Base-by-base conservation (phyloP, 2,888 invertebrate genomes). In the Lasioglossum leucozonium region DNA sequence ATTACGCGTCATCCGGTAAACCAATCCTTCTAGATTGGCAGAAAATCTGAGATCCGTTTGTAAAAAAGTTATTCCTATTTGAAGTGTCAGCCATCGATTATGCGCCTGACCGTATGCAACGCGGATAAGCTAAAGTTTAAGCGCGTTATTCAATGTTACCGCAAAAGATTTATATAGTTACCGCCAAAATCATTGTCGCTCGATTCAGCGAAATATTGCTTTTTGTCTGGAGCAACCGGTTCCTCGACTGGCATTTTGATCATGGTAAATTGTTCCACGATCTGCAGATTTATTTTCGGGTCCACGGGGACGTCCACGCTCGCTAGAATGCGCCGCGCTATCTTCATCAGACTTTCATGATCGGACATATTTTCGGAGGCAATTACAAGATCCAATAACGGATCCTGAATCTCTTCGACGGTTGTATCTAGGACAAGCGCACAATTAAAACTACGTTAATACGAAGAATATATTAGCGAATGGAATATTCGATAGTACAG, bases 131-230 rank as follows among this genome's bases (percentile, higher is more conserved):
- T 1, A 6, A 47, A n/a, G n/a, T n/a, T n/a, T 18, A 16, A 47
- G 18, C 16, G 18, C 18, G 18, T 47, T 47, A 47, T 47, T 18
- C 4, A 18, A 18, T 18, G 18, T n/a, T n/a, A n/a, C 47, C 2
- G 18, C 3, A 51, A 2, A 22, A 22, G 22, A 0, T 22, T 22
- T n/a, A 51, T n/a, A 51, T 34, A 8, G 10, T 88, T 85, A 94
- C 95, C 92, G 44, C 91, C 91, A 72, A 94, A 88, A 73, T 94
- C 95, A 81, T 93, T 93, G 85, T 95, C 94, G 79, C 94, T 95
- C 76, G 94, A 94, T 82, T 94, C 94, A 22, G 91, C 89, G 65
- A 94, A 91, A 84, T 93, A 93, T 83, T 91, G 93, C 71, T 93
- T 93, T 74, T 89, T 92, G 37, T 65, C 77, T 58, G 82, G 73